Evolutionary conservation across 2,797 vertebrate genomes (phyloP).

Genomic region (Acanthis flammea): DNA sequence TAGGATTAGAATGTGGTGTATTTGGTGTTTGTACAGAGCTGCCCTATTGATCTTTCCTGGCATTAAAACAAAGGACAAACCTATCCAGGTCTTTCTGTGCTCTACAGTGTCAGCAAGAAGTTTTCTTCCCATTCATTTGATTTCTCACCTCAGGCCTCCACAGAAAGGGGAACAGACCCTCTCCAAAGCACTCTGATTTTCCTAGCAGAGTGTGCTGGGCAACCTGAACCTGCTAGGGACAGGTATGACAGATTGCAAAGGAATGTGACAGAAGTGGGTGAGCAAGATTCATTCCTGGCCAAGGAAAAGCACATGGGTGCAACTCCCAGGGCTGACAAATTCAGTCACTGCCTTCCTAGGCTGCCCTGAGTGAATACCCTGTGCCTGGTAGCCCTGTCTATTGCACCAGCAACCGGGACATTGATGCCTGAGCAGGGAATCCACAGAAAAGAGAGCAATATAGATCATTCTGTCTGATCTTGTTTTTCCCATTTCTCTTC

Average conservation of each 20-base stretch:
- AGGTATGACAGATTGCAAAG: neutral
- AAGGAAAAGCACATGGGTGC: neutral
- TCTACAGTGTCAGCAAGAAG: neutral
- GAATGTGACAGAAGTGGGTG: neutral
- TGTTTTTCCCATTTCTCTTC: conserved; percentile 3
- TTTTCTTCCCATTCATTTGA: neutral
- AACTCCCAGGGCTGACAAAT: neutral
- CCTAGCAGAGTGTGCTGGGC: neutral
- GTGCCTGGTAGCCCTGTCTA: neutral
- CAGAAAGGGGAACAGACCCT: neutral
- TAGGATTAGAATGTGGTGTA: neutral
- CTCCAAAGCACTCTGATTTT: neutral
- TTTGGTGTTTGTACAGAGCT: neutral
- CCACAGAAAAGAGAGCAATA: neutral
- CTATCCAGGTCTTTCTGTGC: neutral
- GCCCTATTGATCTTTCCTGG: neutral
- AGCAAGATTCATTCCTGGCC: neutral
- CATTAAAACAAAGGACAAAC: neutral
- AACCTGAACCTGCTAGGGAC: neutral
- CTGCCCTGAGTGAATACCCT: neutral
- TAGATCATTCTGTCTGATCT: neutral
- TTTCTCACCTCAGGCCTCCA: neutral
- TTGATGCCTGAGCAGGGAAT: neutral
- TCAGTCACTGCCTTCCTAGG: neutral
- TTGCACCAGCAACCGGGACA: neutral